Percentiles rank a stretch among this genome's conserved stretches.
phyloP scores from a whole-genome alignment of 2,888 invertebrate genomes.

The Lithophane ornitopus region DNA sequence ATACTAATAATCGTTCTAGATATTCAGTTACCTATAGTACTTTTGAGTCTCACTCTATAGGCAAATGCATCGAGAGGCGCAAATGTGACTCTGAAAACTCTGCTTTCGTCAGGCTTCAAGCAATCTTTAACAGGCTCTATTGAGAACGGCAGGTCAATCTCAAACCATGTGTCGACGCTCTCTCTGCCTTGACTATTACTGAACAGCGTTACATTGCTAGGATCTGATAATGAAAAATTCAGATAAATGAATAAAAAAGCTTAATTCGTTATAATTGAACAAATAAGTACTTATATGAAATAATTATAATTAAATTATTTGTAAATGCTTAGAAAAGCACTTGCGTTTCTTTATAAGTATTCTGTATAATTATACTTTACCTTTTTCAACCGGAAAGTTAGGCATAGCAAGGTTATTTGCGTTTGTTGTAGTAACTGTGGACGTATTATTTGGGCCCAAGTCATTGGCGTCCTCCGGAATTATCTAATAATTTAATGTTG shows the following conservation, averaged over 20 bases:
- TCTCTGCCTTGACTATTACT: slow-evolving; percentile 79
- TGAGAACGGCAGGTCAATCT: slow-evolving; percentile 87
- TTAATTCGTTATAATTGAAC: neutral
- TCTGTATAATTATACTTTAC: slow-evolving; percentile 22
- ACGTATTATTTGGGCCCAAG: slow-evolving; percentile 19
- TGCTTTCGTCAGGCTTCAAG: slow-evolving; percentile 83
- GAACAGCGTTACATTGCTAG: slow-evolving; percentile 83
- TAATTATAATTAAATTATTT: neutral
- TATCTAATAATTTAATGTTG: slow-evolving; percentile 24
- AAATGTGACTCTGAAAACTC: slow-evolving; percentile 88
- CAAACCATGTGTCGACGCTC: slow-evolving; percentile 87
- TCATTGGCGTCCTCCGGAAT: neutral
- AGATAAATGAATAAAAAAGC: neutral
- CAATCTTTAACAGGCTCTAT: slow-evolving; percentile 86
- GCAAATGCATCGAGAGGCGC: slow-evolving; percentile 89
- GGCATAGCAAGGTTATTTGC: slow-evolving; percentile 19
- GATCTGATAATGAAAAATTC: slow-evolving; percentile 65
- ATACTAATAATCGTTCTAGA: neutral
- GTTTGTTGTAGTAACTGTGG: slow-evolving; percentile 34
- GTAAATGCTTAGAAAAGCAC: neutral
- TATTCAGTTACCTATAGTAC: slow-evolving; percentile 79
- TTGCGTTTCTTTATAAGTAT: neutral
- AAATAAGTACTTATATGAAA: neutral
- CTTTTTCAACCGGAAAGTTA: slow-evolving; percentile 30
- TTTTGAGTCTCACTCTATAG: slow-evolving; percentile 85